phyloP scores from a whole-genome alignment of 2,888 invertebrate species.

The Heliconius erato region DNA sequence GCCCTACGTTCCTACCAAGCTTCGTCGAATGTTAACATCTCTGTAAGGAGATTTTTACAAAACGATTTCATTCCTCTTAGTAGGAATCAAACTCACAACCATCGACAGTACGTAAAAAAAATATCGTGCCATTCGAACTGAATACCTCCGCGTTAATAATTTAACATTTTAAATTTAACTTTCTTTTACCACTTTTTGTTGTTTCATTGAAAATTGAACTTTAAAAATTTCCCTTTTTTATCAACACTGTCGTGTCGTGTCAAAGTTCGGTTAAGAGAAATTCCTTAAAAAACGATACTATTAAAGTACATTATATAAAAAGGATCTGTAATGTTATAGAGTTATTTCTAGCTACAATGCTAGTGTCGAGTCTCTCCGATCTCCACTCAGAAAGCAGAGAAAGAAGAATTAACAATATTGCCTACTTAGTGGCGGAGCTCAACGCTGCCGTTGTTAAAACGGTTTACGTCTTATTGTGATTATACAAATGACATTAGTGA shows the following conservation, averaged over 20 bases:
- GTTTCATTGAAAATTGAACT: not conserved
- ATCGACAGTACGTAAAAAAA: not conserved
- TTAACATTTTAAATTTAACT: not conserved
- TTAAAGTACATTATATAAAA: not conserved
- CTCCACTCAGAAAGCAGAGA: not conserved
- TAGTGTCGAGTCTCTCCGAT: not conserved
- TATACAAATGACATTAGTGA: not conserved
- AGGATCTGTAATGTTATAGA: not conserved
- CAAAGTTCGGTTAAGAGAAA: not conserved
- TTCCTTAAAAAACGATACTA: not conserved
- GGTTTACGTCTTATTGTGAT: no score
- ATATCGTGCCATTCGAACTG: not conserved
- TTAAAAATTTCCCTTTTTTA: slow-evolving; percentile 1
- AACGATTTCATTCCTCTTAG: not conserved
- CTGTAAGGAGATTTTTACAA: no score
- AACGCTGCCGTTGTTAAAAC: not conserved
- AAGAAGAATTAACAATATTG: not conserved
- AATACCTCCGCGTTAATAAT: not conserved
- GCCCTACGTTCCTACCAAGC: no score
- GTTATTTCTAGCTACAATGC: not conserved
- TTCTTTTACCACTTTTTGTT: not conserved
- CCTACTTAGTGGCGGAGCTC: not conserved
- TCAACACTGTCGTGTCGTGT: not conserved
- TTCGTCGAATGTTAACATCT: no score
- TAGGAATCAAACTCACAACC: not conserved